These are phyloP conservation scores for Schizaphis graminum DNA, from an alignment of 2,888 invertebrate genomes.

Conservation along the genomic window DNA sequence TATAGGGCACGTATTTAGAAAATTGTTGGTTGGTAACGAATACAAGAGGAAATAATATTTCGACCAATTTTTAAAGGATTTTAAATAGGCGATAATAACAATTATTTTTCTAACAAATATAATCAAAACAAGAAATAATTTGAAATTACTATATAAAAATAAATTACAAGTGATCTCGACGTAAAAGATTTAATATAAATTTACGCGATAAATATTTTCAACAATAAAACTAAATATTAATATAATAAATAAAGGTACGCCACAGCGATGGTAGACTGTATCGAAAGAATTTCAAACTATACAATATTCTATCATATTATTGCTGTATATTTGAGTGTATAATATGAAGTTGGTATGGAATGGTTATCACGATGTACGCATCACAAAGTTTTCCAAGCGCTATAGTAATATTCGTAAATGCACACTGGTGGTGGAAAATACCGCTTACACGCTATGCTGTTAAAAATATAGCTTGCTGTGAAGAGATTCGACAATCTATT, in stretches of 20 bases:
- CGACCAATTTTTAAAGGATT: background rate
- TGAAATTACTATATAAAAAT: background rate
- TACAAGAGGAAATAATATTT: background rate
- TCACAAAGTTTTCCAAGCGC: background rate
- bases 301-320: background rate
- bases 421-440: background rate
- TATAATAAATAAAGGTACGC: background rate
- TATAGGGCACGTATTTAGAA: background rate
- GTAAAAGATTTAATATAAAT: background rate
- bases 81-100: background rate
- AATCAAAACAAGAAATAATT: background rate
- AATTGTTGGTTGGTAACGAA: background rate
- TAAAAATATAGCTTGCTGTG: background rate
- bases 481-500: background rate
- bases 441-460: background rate
- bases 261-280: background rate
- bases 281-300: background rate
- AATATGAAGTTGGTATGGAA: background rate
- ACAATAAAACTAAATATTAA: background rate
- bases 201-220: background rate
- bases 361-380: background rate
- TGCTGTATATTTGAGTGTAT: background rate
- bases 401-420: background rate
- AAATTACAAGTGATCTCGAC: background rate
- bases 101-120: background rate